Evolutionary conservation across 2,797 vertebrate species (phyloP).

Genomic region (Gadopsis marmoratus): DNA sequence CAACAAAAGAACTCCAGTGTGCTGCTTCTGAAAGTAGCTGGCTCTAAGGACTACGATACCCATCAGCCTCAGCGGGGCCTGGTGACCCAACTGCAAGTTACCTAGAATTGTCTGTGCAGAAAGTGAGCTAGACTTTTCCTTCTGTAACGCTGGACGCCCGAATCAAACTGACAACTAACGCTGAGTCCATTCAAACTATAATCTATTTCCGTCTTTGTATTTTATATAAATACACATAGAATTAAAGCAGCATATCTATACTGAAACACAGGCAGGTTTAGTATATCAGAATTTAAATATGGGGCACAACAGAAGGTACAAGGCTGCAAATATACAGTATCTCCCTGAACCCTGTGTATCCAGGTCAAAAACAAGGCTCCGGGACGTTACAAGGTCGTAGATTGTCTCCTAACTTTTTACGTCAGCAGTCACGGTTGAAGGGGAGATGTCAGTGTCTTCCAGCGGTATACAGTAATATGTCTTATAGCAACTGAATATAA

Average conservation of each 20-base stretch:
- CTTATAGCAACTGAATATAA: neutral
- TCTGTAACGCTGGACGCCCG: neutral
- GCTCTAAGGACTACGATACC: slow-evolving; percentile 30
- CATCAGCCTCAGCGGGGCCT: slow-evolving; percentile 40
- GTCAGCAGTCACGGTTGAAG: neutral
- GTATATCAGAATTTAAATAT: neutral
- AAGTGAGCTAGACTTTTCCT: neutral
- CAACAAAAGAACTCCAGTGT: neutral
- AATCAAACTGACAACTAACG: neutral
- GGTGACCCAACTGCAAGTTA: neutral
- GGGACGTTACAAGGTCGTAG: neutral
- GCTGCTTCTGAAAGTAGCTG: neutral
- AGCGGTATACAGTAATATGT: neutral
- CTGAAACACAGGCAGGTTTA: too few species aligned
- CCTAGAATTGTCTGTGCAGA: neutral
- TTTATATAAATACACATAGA: neutral
- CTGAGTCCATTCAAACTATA: neutral
- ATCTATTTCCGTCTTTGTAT: too few species aligned
- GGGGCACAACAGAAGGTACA: neutral
- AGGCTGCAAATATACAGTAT: neutral
- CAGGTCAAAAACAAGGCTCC: neutral
- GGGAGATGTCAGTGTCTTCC: neutral
- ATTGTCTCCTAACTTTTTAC: neutral
- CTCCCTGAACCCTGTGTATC: neutral
- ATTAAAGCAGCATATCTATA: neutral